Conservation (phyloP, 2,797 vertebrate species). For the Sitta carolinensis region DNA sequence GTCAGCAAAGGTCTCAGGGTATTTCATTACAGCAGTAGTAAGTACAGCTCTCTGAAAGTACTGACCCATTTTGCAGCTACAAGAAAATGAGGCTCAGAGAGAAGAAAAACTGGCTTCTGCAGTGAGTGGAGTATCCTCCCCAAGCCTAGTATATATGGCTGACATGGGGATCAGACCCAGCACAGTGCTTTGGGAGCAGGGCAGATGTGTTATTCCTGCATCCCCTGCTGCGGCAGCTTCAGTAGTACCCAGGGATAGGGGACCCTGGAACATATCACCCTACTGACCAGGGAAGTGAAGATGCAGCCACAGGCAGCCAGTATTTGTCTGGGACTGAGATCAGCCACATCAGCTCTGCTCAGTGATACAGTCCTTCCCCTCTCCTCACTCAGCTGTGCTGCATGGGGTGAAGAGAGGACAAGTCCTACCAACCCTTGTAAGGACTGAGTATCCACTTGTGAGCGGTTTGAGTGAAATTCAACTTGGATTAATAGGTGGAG, state of each 20-base stretch:
- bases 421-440: background rate
- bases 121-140: background rate
- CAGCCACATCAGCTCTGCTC: background rate
- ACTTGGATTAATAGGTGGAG: background rate
- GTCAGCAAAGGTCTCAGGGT: background rate
- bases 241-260: fast-evolving
- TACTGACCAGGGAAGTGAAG: background rate
- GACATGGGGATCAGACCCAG: background rate
- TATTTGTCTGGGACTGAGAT: background rate
- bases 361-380: background rate
- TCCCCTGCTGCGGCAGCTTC: fast-evolving
- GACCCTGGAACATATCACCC: fast-evolving
- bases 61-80: background rate
- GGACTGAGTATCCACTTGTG: background rate
- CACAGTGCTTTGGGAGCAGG: fast-evolving
- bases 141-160: fast-evolving
- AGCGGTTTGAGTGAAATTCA: background rate
- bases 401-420: background rate
- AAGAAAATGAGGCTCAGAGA: background rate
- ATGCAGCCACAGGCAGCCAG: background rate
- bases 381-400: background rate
- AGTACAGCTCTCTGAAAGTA: background rate
- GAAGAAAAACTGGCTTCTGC: background rate
- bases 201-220: background rate
- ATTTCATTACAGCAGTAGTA: background rate